A percentile compares a stretch with the other conserved stretches of the same genome.
Evolutionary conservation across 1,140 invertebrate species (phyloP).

Genomic region (Tetranychus cinnabarinus): DNA sequence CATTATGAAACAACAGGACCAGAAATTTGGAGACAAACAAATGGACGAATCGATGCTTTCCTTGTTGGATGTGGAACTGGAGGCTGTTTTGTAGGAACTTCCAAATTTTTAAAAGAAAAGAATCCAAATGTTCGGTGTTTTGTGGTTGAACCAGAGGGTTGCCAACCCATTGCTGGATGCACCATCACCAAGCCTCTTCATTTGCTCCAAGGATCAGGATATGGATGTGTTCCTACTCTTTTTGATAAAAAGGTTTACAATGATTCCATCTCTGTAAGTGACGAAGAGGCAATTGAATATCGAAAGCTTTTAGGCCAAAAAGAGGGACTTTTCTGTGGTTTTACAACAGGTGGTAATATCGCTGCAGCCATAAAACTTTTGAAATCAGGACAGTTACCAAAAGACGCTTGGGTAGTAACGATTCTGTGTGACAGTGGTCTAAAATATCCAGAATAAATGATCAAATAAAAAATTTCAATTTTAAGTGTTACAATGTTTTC

Average conservation of each 20-base stretch:
- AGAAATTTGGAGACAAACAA: conserved; percentile 27
- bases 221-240: conserved; percentile 3
- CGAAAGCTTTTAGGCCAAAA: conserved; percentile 3
- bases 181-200: conserved; percentile 4
- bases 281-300: conserved; percentile 7
- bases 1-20: conserved; percentile 24
- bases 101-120: conserved; percentile 7
- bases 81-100: conserved; percentile 10
- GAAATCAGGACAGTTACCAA: conserved; percentile 1
- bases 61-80: conserved; percentile 15
- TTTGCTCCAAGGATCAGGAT: conserved; percentile 5
- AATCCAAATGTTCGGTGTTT: conserved; percentile 4
- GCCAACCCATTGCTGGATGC: not conserved
- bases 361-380: conserved; percentile 6
- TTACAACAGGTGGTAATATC: conserved; percentile 5
- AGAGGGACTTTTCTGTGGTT: conserved; percentile 6
- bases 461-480: not conserved
- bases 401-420: conserved; percentile 6
- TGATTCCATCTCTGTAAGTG: conserved; percentile 3
- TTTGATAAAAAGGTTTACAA: conserved; percentile 2
- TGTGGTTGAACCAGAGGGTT: conserved; percentile 7
- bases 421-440: conserved; percentile 6
- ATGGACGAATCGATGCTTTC: conserved; percentile 15
- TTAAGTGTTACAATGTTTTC: not conserved
- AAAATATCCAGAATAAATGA: conserved; percentile 3